Base-by-base conservation (phyloP, 2,797 vertebrate genomes). In the Gambusia yucatana region DNA sequence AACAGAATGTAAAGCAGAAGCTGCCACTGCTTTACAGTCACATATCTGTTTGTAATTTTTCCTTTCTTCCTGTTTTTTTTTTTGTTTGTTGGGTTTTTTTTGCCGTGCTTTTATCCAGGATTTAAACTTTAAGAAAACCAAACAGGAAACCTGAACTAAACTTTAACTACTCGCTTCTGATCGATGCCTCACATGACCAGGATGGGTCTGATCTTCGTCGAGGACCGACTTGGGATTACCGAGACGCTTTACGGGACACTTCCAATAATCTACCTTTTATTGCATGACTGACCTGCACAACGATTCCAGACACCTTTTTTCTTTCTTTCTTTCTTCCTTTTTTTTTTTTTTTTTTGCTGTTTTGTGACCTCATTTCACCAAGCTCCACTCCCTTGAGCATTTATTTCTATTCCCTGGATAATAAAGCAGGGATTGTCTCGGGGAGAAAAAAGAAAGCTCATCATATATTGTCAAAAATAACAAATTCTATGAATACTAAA, bases 121-220 rank as follows among this genome's bases (percentile, higher is more conserved):
- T 41, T 39, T 69, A 43, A 41, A 69, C 41, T 3, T 28, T 14
- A 70, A 70, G 43, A 44, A 43, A 25, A 6, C 63, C 39, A 39
- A 44, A 70, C 39, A 28, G 13, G n/a, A 70, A 44, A 44, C 4
- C 11, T 6, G 0, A 44, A 70, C 11, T 44, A 41, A 70, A 44
- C 25, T 70, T 70, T 44, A 70, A 44, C 67, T 28, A 28, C 41
- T 22, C 13, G 14, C 30, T 78, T 80, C 81, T 1, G 16, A 87
- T 88, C 25, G 70, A 87, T 87, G 76, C 33, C 2, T 28, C 36
- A 47, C 67, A 69, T 88, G 77, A 89, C 82, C 86, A 75, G 79
- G 83, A 85, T 75, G 82, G 84, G 81, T 81, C 44, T 79, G 55
- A 75, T 86, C 78, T 67, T 80, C 59, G 44, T 50, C 9, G 5